These are phyloP conservation scores for Sorex maritimensis DNA, from an alignment of 2,797 vertebrate species.

Conservation along the genomic window DNA sequence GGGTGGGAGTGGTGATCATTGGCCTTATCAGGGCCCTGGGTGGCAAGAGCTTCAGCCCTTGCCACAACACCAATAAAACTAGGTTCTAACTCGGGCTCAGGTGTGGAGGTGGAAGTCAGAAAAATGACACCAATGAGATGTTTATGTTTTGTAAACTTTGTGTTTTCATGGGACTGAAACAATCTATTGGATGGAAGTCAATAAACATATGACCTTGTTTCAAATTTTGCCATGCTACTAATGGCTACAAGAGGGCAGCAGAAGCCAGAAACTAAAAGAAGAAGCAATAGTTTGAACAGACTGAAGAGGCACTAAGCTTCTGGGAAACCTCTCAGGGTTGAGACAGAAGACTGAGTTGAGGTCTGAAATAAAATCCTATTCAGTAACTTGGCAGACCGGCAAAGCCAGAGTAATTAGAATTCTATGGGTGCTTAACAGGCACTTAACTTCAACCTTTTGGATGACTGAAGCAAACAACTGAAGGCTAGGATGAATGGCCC, in stretches of 20 bases:
- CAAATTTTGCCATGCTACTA: slow-evolving; percentile 65
- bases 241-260: slow-evolving; percentile 86
- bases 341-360: slow-evolving; percentile 57
- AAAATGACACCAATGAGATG: not conserved
- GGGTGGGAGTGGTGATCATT: no score
- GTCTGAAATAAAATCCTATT: slow-evolving; percentile 32
- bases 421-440: not conserved
- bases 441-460: slow-evolving; percentile 6
- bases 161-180: slow-evolving; percentile 17
- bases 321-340: slow-evolving; percentile 26
- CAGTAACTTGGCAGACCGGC: slow-evolving; percentile 31
- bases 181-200: not conserved
- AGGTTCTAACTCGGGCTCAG: no score
- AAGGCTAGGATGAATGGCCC: not conserved
- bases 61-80: no score
- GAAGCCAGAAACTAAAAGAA: slow-evolving; percentile 75
- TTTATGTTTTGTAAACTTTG: not conserved
- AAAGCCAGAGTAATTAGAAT: slow-evolving; percentile 21
- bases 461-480: slow-evolving; percentile 19
- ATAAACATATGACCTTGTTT: slow-evolving; percentile 55
- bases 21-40: no score
- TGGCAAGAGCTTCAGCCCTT: no score
- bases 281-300: not conserved
- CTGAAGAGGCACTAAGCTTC: not conserved
- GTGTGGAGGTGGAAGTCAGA: not conserved